Conservation (phyloP, 1,140 invertebrate species). For the Pollicipes pollicipes region DNA sequence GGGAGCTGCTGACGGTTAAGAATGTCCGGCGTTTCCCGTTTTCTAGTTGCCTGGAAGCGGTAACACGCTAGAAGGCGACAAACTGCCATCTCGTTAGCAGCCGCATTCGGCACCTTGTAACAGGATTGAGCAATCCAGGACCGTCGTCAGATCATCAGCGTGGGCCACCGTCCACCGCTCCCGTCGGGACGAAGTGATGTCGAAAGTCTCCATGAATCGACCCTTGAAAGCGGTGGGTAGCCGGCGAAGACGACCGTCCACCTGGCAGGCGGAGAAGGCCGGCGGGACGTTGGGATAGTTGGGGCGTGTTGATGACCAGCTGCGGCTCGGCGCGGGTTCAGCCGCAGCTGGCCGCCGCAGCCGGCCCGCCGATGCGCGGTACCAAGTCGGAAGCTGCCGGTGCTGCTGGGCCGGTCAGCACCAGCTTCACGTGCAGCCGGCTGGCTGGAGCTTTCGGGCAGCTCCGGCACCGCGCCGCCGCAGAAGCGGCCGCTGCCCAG, state of each 20-base stretch:
- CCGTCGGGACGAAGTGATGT: slow-evolving; percentile 31
- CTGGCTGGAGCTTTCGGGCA: slow-evolving; percentile 46
- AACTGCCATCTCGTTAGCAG: no score
- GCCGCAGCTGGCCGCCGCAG: slow-evolving; percentile 38
- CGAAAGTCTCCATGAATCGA: slow-evolving; percentile 56
- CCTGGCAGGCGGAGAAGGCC: slow-evolving; percentile 55
- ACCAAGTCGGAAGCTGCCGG: slow-evolving; percentile 12
- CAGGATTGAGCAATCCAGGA: no score
- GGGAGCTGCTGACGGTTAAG: no score
- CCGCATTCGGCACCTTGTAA: no score
- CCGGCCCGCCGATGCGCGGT: slow-evolving; percentile 36
- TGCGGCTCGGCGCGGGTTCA: slow-evolving; percentile 18
- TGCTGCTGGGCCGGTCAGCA: slow-evolving; percentile 10
- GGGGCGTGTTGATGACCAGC: slow-evolving; percentile 34
- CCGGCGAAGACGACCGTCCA: slow-evolving; percentile 52
- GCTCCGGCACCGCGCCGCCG: slow-evolving; percentile 31
- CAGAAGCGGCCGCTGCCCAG: slow-evolving; percentile 57
- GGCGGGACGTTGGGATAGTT: slow-evolving; percentile 58
- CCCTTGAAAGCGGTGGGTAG: slow-evolving; percentile 47
- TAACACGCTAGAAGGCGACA: no score
- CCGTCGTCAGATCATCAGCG: no score
- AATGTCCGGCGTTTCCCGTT: no score
- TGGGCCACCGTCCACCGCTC: no score
- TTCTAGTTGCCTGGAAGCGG: no score
- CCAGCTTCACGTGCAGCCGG: slow-evolving; percentile 38